A percentile compares a stretch with the other conserved stretches of the same genome.
phyloP scores from a whole-genome alignment of 2,888 invertebrate species.

The Gari tellinella region DNA sequence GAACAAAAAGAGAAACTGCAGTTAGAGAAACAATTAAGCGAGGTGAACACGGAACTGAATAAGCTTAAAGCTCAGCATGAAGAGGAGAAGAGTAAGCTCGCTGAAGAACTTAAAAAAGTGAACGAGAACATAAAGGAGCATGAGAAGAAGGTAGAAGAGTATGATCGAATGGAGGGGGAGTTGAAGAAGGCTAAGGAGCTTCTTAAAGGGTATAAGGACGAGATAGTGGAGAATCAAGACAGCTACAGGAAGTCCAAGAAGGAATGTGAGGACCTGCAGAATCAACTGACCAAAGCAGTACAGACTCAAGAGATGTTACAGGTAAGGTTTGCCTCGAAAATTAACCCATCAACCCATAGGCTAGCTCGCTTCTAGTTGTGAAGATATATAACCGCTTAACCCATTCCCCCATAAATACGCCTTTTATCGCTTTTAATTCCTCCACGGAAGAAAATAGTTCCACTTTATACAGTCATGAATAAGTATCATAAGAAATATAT shows the following conservation, averaged over 20 bases:
- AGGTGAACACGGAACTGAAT: conserved; percentile 57
- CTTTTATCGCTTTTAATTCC: no score
- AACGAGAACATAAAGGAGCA: conserved; percentile 35
- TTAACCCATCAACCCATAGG: no score
- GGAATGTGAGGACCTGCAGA: conserved; percentile 37
- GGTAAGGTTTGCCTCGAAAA: conserved; percentile 14
- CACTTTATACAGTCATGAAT: no score
- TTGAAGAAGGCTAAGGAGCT: conserved; percentile 57
- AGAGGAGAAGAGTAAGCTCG: conserved; percentile 45
- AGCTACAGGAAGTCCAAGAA: conserved; percentile 46
- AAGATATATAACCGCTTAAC: no score
- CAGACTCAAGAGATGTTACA: conserved; percentile 55
- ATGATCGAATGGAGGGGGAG: conserved; percentile 52
- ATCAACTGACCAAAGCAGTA: conserved; percentile 32
- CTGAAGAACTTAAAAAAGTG: conserved; percentile 47
- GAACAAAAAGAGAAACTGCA: conserved; percentile 60
- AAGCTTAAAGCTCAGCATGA: conserved; percentile 45
- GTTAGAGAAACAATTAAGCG: conserved; percentile 57
- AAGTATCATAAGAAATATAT: no score
- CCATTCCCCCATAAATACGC: no score
- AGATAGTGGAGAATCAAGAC: conserved; percentile 51
- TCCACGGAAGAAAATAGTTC: no score
- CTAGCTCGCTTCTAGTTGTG: no score
- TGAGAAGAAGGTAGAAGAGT: conserved; percentile 47
- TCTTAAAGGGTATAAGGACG: conserved; percentile 50